A percentile compares a stretch with the other conserved stretches of the same genome.
Conservation (phyloP, 2,113 vertebrate genomes). For the Crypturellus undulatus region DNA sequence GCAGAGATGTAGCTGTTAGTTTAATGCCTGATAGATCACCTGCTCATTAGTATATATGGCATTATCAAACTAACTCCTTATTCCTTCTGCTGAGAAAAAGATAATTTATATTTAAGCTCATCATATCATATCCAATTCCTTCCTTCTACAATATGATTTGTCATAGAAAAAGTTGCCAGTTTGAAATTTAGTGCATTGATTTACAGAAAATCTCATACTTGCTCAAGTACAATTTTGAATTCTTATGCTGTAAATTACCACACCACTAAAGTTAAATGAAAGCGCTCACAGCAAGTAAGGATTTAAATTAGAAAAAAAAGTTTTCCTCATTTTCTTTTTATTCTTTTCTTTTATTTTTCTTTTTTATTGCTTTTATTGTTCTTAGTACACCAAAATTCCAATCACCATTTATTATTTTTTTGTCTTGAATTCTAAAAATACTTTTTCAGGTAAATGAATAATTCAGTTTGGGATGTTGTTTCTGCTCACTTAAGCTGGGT, state of each 20-base stretch:
- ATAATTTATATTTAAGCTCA: neutral
- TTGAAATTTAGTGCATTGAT: neutral
- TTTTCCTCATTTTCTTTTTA: neutral
- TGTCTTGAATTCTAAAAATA: conserved; percentile 21
- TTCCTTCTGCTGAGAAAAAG: neutral
- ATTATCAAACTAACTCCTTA: neutral
- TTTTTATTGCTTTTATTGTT: neutral
- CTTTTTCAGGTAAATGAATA: conserved; percentile 23
- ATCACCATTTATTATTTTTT: conserved; percentile 7
- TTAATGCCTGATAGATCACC: neutral
- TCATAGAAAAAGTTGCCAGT: neutral
- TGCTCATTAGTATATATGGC: neutral
- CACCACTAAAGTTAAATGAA: conserved; percentile 8
- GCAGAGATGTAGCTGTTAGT: neutral
- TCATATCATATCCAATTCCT: neutral
- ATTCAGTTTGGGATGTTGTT: neutral
- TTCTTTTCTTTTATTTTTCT: neutral
- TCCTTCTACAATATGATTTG: neutral
- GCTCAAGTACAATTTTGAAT: neutral
- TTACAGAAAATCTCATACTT: conserved; percentile 4
- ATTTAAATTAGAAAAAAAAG: neutral
- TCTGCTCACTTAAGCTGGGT: conserved; percentile 26
- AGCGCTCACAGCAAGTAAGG: neutral
- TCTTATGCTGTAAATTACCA: neutral
- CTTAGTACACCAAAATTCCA: neutral